Conservation (phyloP, 2,888 invertebrate genomes). For the Encarsia formosa region DNA sequence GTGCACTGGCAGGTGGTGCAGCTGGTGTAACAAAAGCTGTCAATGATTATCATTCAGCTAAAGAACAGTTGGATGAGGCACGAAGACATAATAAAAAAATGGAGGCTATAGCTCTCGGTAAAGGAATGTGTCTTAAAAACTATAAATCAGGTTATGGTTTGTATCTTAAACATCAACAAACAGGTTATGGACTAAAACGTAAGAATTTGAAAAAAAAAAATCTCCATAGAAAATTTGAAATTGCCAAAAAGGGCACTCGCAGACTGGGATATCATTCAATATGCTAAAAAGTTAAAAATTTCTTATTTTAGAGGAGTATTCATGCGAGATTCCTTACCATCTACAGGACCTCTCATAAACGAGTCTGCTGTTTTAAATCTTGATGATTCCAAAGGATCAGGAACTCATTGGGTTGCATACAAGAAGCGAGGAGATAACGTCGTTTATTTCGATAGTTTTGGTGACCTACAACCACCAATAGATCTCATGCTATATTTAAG, state of each 20-base stretch:
- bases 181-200: not conserved
- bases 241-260: constrained; percentile 31
- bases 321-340: constrained; percentile 27
- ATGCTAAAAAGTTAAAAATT: constrained; percentile 23
- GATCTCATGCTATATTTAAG: constrained; percentile 17
- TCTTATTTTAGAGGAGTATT: constrained; percentile 29
- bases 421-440: constrained; percentile 11
- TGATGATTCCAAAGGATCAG: constrained; percentile 25
- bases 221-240: constrained; percentile 17
- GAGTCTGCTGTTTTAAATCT: constrained; percentile 31
- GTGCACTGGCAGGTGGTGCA: constrained; percentile 43
- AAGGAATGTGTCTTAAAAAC: constrained; percentile 30
- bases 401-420: constrained; percentile 34
- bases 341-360: constrained; percentile 13
- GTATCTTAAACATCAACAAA: constrained; percentile 4
- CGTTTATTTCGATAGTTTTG: constrained; percentile 28
- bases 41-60: constrained; percentile 28
- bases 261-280: constrained; percentile 24
- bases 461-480: constrained; percentile 27
- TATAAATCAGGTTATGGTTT: constrained; percentile 27
- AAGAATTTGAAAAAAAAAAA: too few relatives aligned
- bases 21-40: too few relatives aligned
- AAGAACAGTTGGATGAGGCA: constrained; percentile 30
- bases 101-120: constrained; percentile 33
- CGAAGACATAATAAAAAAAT: constrained; percentile 36